phyloP scores from a whole-genome alignment of 2,113 vertebrate species.

The Carassius auratus region DNA sequence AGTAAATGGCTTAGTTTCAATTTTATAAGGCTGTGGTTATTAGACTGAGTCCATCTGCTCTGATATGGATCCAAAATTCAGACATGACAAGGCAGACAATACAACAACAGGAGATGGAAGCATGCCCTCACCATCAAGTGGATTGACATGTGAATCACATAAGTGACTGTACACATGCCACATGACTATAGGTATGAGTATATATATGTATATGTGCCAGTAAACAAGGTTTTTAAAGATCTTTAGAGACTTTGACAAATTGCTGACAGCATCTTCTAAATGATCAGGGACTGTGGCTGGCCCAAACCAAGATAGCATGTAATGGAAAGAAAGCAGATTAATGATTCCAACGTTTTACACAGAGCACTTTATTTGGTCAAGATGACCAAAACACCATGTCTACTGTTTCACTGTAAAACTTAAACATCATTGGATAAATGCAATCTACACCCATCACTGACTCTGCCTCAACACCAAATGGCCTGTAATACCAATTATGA shows the following conservation, averaged over 20 bases:
- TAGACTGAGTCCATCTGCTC: constrained; percentile 10
- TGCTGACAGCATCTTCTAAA: constrained; percentile 56
- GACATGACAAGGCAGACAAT: constrained; percentile 21
- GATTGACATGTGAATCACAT: not conserved
- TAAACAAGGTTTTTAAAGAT: constrained; percentile 26
- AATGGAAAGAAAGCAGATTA: constrained; percentile 21
- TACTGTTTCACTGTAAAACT: not conserved
- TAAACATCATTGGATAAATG: constrained; percentile 32
- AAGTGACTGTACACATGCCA: constrained; percentile 11
- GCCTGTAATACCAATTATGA: constrained; percentile 16
- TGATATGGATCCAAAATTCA: constrained; percentile 13
- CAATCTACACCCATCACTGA: constrained; percentile 21
- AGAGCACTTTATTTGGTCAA: constrained; percentile 22
- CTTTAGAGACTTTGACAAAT: constrained; percentile 55
- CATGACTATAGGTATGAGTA: not conserved
- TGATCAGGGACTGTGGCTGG: constrained; percentile 45
- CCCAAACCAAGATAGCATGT: constrained; percentile 26
- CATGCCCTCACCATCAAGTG: not conserved
- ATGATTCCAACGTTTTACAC: constrained; percentile 3
- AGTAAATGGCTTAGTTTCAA: not conserved
- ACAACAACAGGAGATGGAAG: constrained; percentile 17
- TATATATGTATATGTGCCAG: not conserved
- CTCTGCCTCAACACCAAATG: constrained; percentile 22
- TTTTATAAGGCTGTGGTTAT: constrained; percentile 15
- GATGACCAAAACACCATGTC: not conserved